phyloP scores from a whole-genome alignment of 2,797 vertebrate genomes.

The Danio choprae region DNA sequence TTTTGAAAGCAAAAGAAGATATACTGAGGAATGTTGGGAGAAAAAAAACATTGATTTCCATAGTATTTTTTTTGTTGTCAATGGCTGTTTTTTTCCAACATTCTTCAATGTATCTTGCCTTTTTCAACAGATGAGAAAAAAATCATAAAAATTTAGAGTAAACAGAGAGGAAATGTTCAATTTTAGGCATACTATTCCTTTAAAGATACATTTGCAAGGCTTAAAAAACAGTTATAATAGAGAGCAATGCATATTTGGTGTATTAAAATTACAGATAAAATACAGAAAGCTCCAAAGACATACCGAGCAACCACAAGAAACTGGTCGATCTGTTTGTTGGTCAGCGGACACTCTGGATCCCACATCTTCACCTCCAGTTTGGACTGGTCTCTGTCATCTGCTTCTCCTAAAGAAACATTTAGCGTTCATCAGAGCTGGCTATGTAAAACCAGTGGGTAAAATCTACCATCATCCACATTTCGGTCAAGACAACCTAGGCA shows the following conservation, averaged over 20 bases:
- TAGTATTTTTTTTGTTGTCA: no score
- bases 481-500: conserved; percentile 25
- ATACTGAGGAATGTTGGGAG: no score
- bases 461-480: neutral
- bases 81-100: no score
- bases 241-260: neutral
- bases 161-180: no score
- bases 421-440: conserved; percentile 5
- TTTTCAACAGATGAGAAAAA: no score
- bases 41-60: no score
- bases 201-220: no score
- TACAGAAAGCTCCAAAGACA: conserved; percentile 59
- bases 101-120: no score
- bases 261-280: neutral
- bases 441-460: conserved; percentile 14
- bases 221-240: neutral
- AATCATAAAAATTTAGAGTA: no score
- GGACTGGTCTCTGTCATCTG: conserved; percentile 94
- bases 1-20: no score
- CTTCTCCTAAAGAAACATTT: conserved; percentile 79
- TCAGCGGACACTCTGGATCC: conserved; percentile 96
- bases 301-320: conserved; percentile 98
- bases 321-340: conserved; percentile 97
- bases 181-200: no score
- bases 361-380: conserved; percentile 97